phyloP scores from a whole-genome alignment of 1,140 invertebrate species.

The Pseudomyrmex gracilis region DNA sequence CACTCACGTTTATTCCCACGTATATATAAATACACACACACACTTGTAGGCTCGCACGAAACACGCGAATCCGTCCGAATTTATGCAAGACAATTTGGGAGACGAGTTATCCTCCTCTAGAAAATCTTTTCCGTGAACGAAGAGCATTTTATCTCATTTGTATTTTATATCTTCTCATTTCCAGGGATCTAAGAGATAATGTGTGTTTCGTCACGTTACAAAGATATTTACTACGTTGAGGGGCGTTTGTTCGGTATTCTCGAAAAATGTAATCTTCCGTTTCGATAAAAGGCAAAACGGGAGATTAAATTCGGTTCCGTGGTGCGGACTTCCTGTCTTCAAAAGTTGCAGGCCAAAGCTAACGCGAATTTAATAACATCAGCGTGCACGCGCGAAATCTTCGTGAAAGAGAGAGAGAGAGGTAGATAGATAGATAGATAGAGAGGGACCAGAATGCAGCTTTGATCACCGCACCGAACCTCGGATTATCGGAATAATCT shows the following conservation, averaged over 20 bases:
- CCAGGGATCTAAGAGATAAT: no score
- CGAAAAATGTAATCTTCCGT: neutral
- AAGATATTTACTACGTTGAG: no score
- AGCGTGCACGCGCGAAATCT: neutral
- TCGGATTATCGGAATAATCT: conserved; percentile 28
- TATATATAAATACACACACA: neutral
- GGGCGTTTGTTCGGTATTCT: no score
- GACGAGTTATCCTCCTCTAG: neutral
- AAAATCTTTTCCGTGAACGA: neutral
- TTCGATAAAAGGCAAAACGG: neutral
- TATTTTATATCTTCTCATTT: no score
- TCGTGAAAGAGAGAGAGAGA: no score
- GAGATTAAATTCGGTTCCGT: neutral
- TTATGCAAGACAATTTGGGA: neutral
- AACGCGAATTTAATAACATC: conserved; percentile 38
- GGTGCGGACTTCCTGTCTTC: neutral
- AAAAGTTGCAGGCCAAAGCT: neutral
- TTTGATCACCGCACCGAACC: conserved; percentile 24
- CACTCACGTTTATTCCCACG: neutral
- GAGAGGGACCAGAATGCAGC: neutral
- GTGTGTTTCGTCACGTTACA: no score
- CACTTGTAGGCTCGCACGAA: neutral
- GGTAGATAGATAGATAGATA: no score
- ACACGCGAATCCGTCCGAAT: neutral
- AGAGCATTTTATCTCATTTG: no score